Evolutionary conservation across 2,113 vertebrate genomes (phyloP), one percentile per base, ranked within the genome.

Genomic region (Anarrhichthys ocellatus): DNA sequence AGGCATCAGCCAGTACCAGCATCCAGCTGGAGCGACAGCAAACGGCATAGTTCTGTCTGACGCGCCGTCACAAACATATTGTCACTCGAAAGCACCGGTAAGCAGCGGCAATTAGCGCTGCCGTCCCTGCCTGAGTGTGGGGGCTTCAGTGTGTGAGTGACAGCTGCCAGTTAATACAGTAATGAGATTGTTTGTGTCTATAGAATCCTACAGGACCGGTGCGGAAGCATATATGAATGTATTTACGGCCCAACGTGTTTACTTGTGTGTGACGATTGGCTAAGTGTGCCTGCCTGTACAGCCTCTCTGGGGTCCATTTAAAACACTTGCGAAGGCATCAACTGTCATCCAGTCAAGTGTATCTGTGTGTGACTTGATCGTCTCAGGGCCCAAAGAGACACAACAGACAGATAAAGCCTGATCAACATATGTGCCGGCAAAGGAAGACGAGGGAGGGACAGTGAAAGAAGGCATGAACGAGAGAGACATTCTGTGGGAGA

Each of bases 101-200:
- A 87, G 87, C 72, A 76, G 69, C 18, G 0, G 79, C 86, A 91
- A 92, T 92, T 90, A 89, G 58, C 9, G 24, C 65, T 29, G 64
- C 68, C 50, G 11, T 72, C 50, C n/a, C 66, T 14, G 40, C 9
- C 38, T 44, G 44, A 44, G 64, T 34, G 40, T 65, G 59, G n/a
- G 36, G 27, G 42, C 40, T 46, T 54, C 40, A 24, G 38, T 48
- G 40, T 14, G 17, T 20, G 59, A 81, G 48, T 29, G 73, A 54
- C 79, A 63, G 40, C 40, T 24, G 59, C 15, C 42, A 27, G 27
- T 44, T 52, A 58, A 61, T 17, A 38, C 71, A 34, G 42, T n/a
- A 20, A 17, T 15, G 10, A 54, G n/a, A 54, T 9, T 54, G 36
- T 46, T 44, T 32, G 48, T 20, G 15, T 66, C 3, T 50, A 24